Evolutionary conservation across 2,888 invertebrate genomes (phyloP).

Genomic region (Pomacea canaliculata): DNA sequence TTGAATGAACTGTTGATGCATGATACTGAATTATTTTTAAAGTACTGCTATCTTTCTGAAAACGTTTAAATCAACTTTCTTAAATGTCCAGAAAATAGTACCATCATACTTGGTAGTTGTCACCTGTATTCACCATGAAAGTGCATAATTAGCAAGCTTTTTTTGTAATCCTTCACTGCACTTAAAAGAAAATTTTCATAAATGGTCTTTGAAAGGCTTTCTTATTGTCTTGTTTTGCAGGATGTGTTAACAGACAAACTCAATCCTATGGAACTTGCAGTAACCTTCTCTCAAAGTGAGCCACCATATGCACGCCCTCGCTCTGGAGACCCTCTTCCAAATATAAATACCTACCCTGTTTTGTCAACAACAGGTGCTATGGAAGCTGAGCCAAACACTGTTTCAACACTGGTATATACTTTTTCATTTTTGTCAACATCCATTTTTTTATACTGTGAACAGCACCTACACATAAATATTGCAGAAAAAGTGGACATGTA

Average conservation of each 20-base stretch:
- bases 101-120: no score
- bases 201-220: no score
- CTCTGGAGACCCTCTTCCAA: conserved; percentile 73
- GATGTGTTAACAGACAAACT: conserved; percentile 68
- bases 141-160: no score
- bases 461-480: background rate
- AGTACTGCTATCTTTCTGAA: no score
- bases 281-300: conserved; percentile 82
- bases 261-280: conserved; percentile 72
- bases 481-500: background rate
- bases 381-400: conserved; percentile 73
- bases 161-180: no score
- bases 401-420: conserved; percentile 29
- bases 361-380: conserved; percentile 87
- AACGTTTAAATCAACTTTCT: no score
- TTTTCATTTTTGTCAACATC: background rate
- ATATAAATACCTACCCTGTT: conserved; percentile 85
- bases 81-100: no score
- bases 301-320: conserved; percentile 44
- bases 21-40: no score
- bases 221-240: conserved; percentile 42
- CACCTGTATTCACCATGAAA: no score
- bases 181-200: no score
- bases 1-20: no score
- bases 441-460: background rate